Conservation (phyloP, 2,113 vertebrate genomes). For the Sander vitreus region DNA sequence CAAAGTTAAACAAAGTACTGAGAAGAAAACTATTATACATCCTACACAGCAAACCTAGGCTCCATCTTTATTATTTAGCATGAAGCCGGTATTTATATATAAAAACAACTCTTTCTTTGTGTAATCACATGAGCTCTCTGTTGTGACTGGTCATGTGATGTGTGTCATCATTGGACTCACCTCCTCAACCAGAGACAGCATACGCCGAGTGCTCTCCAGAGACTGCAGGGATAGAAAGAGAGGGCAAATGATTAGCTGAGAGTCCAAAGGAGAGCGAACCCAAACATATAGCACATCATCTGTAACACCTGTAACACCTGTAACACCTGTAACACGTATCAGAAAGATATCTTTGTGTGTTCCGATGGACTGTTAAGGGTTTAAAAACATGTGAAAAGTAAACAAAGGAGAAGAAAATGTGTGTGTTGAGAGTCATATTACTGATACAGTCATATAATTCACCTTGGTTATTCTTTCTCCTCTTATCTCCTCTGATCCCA, state of each 20-base stretch:
- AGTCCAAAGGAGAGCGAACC: neutral
- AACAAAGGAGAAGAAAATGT: neutral
- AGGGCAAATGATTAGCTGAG: conserved; percentile 35
- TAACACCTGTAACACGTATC: neutral
- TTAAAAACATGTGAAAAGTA: neutral
- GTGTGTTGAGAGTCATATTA: neutral
- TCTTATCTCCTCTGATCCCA: neutral
- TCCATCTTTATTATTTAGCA: neutral
- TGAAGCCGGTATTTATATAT: neutral
- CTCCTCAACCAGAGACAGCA: conserved; percentile 99
- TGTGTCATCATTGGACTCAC: conserved; percentile 84
- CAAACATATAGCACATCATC: conserved; percentile 7
- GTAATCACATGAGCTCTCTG: neutral
- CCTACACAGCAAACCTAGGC: neutral
- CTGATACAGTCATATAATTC: conserved; percentile 4
- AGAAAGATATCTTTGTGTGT: neutral
- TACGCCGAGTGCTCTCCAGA: conserved; percentile 97
- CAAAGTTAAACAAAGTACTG: neutral
- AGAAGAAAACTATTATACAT: neutral
- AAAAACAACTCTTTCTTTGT: neutral
- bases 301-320: neutral
- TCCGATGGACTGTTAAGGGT: neutral
- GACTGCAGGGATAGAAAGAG: conserved; percentile 84
- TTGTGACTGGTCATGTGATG: neutral
- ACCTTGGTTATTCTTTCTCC: conserved; percentile 7